Evolutionary conservation across 1,140 invertebrate species (phyloP), one percentile per base, ranked within the genome.

Genomic region (Diuraphis noxia): DNA sequence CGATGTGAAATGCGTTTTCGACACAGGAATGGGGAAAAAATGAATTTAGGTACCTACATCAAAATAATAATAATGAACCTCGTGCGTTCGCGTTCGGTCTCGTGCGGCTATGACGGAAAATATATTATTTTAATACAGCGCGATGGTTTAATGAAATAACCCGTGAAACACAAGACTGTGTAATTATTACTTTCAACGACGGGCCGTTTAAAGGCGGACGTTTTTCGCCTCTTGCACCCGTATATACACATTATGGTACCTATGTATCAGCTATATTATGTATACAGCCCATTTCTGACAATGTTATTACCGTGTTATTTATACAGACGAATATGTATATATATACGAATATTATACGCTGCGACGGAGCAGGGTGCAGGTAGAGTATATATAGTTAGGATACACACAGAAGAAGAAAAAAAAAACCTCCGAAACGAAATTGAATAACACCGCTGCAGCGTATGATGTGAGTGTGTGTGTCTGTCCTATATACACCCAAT

Each of bases 261-360:
- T n/a, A 41, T 40, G 41, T 25, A 82, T 25, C 38, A 9, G 19
- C 10, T 19, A 13, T 81, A 81, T 23, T 5, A 0, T 40, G 43
- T 21, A 41, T 10, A 79, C 52, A 30, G 41, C 9, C 34, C 21
- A 38, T 81, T 81, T 81, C 72, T 46, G 43, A 90, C 77, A 49
- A 46, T 38, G n/a, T 90, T 81, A 90, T 90, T 90, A 81, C 72
- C 77, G 43, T 13, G 88, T 90, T 38, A 49, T 90, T 89, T 89
- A 79, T 30, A 49, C 19, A 40, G 63, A 34, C 63, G 9, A 23
- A 49, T 25, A 34, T 41, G n/a, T n/a, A n/a, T n/a, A n/a, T n/a
- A n/a, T n/a, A n/a, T n/a, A n/a, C n/a, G n/a, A n/a, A n/a, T 13
- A 19, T 23, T 40, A 30, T 81, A 13, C 21, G 9, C 21, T 5